These are phyloP conservation scores for Heliangelus exortis DNA, from an alignment of 2,797 vertebrate genomes.

Conservation along the genomic window DNA sequence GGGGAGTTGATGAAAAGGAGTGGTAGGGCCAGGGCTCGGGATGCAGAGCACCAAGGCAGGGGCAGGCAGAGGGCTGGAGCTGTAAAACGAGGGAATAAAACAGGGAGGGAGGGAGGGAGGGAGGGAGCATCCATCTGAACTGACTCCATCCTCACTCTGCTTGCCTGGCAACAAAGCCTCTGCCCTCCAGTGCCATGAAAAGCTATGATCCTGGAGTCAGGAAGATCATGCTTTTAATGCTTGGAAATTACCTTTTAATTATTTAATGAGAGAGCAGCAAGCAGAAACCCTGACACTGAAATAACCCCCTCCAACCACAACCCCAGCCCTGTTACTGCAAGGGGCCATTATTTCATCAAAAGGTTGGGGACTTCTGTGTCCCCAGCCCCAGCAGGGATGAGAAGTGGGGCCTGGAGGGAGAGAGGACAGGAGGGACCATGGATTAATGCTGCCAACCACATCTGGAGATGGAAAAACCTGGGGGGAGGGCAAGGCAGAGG, in stretches of 20 bases:
- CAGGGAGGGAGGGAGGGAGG: background rate
- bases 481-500: background rate
- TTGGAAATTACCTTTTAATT: slow-evolving; percentile 44
- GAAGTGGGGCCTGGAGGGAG: background rate
- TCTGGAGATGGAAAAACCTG: background rate
- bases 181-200: background rate
- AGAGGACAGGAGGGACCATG: background rate
- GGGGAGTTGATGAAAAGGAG: background rate
- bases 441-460: background rate
- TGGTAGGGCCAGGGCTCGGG: background rate
- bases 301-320: slow-evolving; percentile 26
- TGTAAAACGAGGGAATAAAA: fast-evolving
- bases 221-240: background rate
- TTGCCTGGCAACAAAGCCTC: fast-evolving
- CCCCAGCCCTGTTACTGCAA: background rate
- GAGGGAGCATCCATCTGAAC: background rate
- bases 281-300: background rate
- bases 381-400: fast-evolving
- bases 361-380: background rate
- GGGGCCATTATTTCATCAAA: slow-evolving; percentile 44
- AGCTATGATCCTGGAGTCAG: background rate
- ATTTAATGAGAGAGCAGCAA: slow-evolving; percentile 20
- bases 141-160: fast-evolving
- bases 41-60: background rate
- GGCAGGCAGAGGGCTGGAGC: background rate